Evolutionary conservation across 2,113 vertebrate species (phyloP), one percentile per base, ranked within the genome.

Genomic region (Bos taurus): DNA sequence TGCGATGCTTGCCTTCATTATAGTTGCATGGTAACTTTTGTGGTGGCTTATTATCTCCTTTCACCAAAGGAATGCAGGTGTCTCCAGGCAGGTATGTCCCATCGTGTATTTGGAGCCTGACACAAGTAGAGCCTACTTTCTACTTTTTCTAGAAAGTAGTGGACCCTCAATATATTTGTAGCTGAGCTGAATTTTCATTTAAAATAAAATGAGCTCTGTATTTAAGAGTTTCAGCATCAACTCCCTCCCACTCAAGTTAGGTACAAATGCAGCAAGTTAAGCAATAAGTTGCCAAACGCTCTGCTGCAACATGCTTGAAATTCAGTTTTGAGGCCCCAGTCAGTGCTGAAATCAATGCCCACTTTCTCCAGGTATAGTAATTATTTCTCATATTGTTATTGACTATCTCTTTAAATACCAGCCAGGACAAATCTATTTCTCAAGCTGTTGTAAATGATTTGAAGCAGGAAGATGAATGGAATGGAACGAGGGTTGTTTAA

Each of bases 321-420:
- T 86, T 50, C 30, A 88, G 19, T 28, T 92, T 97, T 14, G 86
- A 83, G 28, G 28, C 86, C 84, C 50, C 30, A 57, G 15, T 93
- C 74, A 84, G 86, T 56, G 59, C 94, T 80, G 7, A 96, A 93
- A 95, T 97, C 64, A 4, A 96, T 52, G 33, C 43, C 77, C 28
- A 50, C 94, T 96, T 96, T 96, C 60, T 88, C 25, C 14, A 87
- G 93, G 36, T 95, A 25, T 88, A 95, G 87, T 96, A 98, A 97
- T 97, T 98, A 97, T 97, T 96, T 97, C 90, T 98, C 87, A 96
- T 97, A 96, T 97, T 95, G 93, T 96, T 97, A 97, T 97, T 97
- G 97, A 98, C 96, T 91, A 40, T 83, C 88, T 96, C 84, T 93
- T 97, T 95, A 98, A 97, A 94, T 94, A 97, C 36, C 78, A 98